Conservation (phyloP, 2,797 vertebrate species). For the Oryzias sinensis region DNA sequence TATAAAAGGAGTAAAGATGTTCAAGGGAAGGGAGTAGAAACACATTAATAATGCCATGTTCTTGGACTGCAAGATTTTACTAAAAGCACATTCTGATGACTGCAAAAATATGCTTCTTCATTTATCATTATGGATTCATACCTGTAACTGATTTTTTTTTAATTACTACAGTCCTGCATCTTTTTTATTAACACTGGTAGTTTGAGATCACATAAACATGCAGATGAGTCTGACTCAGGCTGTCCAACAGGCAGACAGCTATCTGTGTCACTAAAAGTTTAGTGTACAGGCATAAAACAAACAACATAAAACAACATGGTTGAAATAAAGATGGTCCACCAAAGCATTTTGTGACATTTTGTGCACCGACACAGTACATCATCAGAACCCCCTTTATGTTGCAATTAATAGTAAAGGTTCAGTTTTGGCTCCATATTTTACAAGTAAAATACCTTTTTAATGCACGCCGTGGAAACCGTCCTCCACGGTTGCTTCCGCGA, state of each 20-base stretch:
- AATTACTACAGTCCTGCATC: slow-evolving; percentile 19
- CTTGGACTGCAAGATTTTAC: slow-evolving; percentile 24
- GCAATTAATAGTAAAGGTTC: no score
- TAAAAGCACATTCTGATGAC: slow-evolving; percentile 6
- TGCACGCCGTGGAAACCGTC: no score
- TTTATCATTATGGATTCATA: slow-evolving; percentile 8
- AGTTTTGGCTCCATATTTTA: no score
- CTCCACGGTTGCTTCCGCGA: no score
- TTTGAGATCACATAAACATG: not conserved
- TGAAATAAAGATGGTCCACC: no score
- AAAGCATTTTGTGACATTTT: no score
- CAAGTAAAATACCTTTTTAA: no score
- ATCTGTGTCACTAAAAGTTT: no score
- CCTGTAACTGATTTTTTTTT: slow-evolving; percentile 9
- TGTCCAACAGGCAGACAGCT: not conserved
- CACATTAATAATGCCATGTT: slow-evolving; percentile 16
- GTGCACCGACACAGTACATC: no score
- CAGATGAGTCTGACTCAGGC: not conserved
- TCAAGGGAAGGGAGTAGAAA: slow-evolving; percentile 23
- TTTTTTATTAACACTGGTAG: slow-evolving; percentile 7
- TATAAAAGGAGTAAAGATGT: slow-evolving; percentile 40
- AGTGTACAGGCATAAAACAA: no score
- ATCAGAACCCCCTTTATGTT: no score
- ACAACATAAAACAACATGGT: no score
- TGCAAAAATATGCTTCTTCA: not conserved